A percentile compares a stretch with the other conserved stretches of the same genome.
phyloP scores from a whole-genome alignment of 2,888 invertebrate genomes.

The Druceiella hillmani region DNA sequence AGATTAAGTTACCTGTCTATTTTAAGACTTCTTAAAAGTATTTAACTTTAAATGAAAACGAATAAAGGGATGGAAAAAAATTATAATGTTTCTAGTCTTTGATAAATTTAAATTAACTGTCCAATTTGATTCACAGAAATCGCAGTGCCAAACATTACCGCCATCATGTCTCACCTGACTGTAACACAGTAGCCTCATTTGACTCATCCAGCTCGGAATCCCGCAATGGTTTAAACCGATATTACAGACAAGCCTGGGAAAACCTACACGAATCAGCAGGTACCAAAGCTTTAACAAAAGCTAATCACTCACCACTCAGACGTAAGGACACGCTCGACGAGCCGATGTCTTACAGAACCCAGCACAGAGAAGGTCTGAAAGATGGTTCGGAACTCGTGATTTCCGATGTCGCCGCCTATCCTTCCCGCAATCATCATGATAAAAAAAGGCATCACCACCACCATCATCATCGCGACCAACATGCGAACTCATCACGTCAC shows the following conservation, averaged over 20 bases:
- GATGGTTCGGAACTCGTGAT: constrained; percentile 76
- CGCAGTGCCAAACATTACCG: constrained; percentile 83
- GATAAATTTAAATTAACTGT: constrained; percentile 8
- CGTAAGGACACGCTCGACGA: constrained; percentile 70
- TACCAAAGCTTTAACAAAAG: constrained; percentile 44
- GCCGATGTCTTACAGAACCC: constrained; percentile 40
- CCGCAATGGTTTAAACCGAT: constrained; percentile 76
- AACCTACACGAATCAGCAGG: constrained; percentile 80
- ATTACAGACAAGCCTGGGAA: constrained; percentile 91
- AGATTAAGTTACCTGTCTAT: too few relatives aligned
- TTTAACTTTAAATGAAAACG: too few relatives aligned
- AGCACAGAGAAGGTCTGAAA: constrained; percentile 53
- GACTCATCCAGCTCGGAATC: constrained; percentile 85
- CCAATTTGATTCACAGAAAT: constrained; percentile 51
- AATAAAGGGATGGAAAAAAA: too few relatives aligned
- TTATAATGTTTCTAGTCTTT: too few relatives aligned
- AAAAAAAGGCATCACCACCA: constrained; percentile 70
- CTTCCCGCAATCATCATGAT: constrained; percentile 36
- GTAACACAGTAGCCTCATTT: constrained; percentile 86
- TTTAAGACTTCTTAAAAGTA: too few relatives aligned
- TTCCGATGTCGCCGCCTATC: constrained; percentile 51
- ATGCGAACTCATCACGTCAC: constrained; percentile 38
- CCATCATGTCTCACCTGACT: constrained; percentile 84
- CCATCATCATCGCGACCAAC: constrained; percentile 65
- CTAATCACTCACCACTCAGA: constrained; percentile 54